Conservation (phyloP, 2,113 vertebrate genomes). For the Pseudorectes ferrugineus region DNA sequence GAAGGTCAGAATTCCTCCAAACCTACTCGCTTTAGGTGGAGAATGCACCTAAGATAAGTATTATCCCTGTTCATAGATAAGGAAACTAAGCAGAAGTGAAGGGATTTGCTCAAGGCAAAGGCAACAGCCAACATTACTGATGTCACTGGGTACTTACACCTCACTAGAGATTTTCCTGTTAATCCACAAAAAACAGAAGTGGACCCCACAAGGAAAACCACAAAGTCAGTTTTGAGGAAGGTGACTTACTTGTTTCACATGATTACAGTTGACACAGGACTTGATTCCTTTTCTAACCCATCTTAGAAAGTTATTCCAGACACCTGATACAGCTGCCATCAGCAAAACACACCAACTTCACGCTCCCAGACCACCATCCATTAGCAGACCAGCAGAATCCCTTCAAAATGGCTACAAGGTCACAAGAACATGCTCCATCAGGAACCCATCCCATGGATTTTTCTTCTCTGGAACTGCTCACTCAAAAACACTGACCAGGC, state of each 20-base stretch:
- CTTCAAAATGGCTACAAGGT: background rate
- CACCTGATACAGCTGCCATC: background rate
- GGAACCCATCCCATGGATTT: background rate
- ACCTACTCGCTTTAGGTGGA: background rate
- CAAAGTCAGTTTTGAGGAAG: background rate
- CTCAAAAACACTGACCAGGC: background rate
- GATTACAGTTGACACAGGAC: accelerated
- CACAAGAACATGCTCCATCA: background rate
- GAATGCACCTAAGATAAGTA: background rate
- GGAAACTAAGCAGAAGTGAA: background rate
- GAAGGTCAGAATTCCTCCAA: background rate
- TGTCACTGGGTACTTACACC: background rate
- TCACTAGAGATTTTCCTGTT: background rate
- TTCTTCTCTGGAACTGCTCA: background rate
- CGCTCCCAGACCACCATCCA: background rate
- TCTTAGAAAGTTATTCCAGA: background rate
- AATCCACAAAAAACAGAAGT: background rate
- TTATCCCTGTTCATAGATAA: background rate
- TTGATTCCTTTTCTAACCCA: background rate
- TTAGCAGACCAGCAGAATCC: background rate
- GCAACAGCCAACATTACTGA: background rate
- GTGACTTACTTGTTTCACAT: background rate
- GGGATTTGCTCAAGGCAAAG: background rate
- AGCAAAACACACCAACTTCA: background rate
- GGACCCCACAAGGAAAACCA: background rate